A percentile compares a stretch with the other conserved stretches of the same genome.
These are phyloP conservation scores for Deroplatys truncata DNA, from an alignment of 2,888 invertebrate genomes.

Conservation along the genomic window DNA sequence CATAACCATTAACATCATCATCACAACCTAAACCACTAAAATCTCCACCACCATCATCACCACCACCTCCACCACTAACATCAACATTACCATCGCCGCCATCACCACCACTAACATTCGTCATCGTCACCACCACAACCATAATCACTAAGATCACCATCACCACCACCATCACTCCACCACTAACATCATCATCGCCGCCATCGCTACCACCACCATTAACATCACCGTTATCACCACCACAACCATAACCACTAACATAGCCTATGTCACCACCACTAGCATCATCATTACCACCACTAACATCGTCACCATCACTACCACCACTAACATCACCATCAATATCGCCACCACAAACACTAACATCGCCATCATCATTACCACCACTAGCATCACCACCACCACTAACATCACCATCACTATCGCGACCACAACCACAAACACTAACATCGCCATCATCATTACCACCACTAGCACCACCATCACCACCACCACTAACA, in stretches of 20 bases:
- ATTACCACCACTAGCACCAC: background rate
- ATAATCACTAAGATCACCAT: background rate
- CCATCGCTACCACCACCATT: background rate
- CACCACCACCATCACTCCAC: background rate
- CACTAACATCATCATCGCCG: background rate
- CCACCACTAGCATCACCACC: background rate
- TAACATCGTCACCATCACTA: background rate
- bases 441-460: background rate
- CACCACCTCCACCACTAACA: background rate
- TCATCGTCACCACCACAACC: background rate
- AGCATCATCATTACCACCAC: background rate
- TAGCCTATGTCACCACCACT: background rate
- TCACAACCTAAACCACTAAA: background rate
- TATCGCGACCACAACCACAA: background rate
- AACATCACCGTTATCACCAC: background rate
- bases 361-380: background rate
- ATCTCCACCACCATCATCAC: background rate
- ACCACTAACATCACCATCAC: background rate
- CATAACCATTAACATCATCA: background rate
- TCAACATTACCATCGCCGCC: background rate
- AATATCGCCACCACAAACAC: background rate
- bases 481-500: background rate
- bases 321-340: background rate
- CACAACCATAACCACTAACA: background rate
- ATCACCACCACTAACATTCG: background rate